Evolutionary conservation across 1,140 invertebrate species (phyloP).

Genomic region (Sarcophaga peregrina): DNA sequence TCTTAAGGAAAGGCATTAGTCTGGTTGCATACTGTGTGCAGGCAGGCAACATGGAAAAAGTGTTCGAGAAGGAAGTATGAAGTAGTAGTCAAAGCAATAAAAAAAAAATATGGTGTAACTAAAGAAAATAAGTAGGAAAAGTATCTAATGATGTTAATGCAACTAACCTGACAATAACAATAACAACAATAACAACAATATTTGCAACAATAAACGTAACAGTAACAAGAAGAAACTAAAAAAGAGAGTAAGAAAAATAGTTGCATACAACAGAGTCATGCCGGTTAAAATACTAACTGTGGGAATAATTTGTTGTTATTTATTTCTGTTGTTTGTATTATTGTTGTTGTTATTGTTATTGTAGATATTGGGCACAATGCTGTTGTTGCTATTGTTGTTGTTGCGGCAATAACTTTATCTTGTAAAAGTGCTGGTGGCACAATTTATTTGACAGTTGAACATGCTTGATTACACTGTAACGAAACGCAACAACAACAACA

Average conservation of each 20-base stretch:
- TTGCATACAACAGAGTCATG: background rate
- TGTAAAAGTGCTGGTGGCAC: slow-evolving; percentile 31
- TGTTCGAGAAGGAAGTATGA: background rate
- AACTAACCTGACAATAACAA: background rate
- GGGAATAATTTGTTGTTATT: slow-evolving; percentile 40
- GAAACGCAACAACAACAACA: background rate
- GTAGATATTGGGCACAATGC: no score
- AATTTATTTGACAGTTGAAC: slow-evolving; percentile 41
- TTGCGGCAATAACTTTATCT: slow-evolving; percentile 23
- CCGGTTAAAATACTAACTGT: slow-evolving; percentile 26
- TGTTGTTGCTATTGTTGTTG: background rate
- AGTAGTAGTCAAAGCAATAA: background rate
- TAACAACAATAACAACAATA: background rate
- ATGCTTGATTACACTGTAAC: slow-evolving; percentile 35
- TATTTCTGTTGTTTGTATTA: background rate
- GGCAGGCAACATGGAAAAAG: background rate
- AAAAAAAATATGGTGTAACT: slow-evolving; percentile 1
- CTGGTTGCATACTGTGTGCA: background rate
- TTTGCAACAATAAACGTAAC: background rate
- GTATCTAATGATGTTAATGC: slow-evolving; percentile 34
- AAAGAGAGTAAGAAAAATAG: background rate
- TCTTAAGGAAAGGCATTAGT: background rate
- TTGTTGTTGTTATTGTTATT: slow-evolving; percentile 32
- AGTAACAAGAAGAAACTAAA: background rate
- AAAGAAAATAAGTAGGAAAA: slow-evolving; percentile 5